Evolutionary conservation across 30 jellyfish, hydroid and myxozoan species (phyloP).

Genomic region (Mastigias papua): DNA sequence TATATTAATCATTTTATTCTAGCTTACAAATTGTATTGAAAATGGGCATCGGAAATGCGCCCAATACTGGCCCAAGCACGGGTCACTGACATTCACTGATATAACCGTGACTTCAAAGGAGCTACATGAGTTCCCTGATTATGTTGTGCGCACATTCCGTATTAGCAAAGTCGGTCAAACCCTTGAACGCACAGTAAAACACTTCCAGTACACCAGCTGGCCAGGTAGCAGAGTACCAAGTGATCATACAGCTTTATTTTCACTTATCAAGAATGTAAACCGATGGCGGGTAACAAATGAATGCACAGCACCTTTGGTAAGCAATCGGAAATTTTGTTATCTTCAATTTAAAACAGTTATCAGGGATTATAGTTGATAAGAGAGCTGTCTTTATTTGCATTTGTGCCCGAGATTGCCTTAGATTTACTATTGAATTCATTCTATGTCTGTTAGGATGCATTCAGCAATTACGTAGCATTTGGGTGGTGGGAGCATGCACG

Average conservation of each 20-base stretch:
- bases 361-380: no score
- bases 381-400: no score
- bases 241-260: constrained; percentile 86
- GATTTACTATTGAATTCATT: no score
- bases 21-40: constrained; percentile 89
- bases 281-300: constrained; percentile 73
- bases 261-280: constrained; percentile 84
- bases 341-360: no score
- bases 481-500: no score
- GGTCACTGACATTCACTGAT: constrained; percentile 70
- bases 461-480: no score
- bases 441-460: no score
- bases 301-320: constrained; percentile 67
- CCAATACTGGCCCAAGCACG: constrained; percentile 93
- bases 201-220: constrained; percentile 93
- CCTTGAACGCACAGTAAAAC: constrained; percentile 87
- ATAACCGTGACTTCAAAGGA: constrained; percentile 79
- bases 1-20: constrained; percentile 17
- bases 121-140: constrained; percentile 83
- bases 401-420: no score
- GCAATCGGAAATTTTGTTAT: no score
- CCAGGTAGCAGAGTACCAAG: constrained; percentile 96
- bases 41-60: constrained; percentile 96
- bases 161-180: constrained; percentile 84
- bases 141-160: constrained; percentile 82